Base-by-base conservation (phyloP, 1,140 invertebrate species). In the Sweltsa coloradensis region DNA sequence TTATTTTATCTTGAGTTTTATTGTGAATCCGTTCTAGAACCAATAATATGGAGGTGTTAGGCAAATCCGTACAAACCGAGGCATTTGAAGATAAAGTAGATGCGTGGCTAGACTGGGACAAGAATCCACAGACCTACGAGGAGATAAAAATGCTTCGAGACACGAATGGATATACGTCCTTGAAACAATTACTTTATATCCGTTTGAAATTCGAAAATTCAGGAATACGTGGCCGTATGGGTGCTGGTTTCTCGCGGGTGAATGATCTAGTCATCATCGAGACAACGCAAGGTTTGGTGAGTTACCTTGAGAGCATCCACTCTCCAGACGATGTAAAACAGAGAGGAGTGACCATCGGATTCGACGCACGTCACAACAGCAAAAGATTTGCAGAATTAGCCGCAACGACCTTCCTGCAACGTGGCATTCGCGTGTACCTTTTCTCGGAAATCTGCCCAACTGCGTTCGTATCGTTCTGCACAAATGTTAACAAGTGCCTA, bases 231-330 rank as follows among this genome's bases (percentile, higher is more conserved):
- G 89, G 88, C 0, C 68, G 71, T 50, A 98, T 99, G 94, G 86
- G 80, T 14, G 80, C 90, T 31, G 97, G 96, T 0, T 97, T 86
- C 60, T 77, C 75, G 55, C 81, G 83, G 46, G 94, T 99, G 85
- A 99, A 99, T 70, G 94, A 99, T 68, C 71, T 99, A 22, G 94
- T 97, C 0, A 84, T 99, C 23, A 78, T 99, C 40, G 96, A 99
- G 70, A 91, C 95, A 16, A 83, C 83, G 3, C 94, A 97, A 76
- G 96, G 95, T 5, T 65, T 99, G 37, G 77, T 79, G 26, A 76
- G 81, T 44, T 91, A 95, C 65, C 58, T 97, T 22, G 61, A n/a
- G n/a, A n/a, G 75, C 41, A n/a, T n/a, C n/a, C n/a, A n/a, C 63
- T 41, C 65, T 75, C 51, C 60, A 66, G 61, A 78, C 40, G 57